Percentiles rank a stretch among this genome's conserved stretches.
Evolutionary conservation across 37 sponge, comb jelly and placozoan species (phyloP).

Genomic region (Hexactinellida sp.): DNA sequence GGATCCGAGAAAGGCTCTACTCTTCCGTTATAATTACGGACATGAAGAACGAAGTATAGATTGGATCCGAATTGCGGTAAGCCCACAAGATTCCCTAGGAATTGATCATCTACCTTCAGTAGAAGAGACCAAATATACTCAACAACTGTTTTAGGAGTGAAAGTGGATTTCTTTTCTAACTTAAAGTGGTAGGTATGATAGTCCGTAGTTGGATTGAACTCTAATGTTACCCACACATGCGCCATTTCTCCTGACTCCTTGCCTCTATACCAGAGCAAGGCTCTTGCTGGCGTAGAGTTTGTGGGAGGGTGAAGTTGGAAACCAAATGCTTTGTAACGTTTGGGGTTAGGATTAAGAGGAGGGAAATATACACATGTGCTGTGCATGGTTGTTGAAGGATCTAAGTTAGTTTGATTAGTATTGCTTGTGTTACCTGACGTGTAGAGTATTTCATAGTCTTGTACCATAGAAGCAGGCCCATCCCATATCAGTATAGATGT

Average conservation of each 20-base stretch:
- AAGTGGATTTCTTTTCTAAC: neutral
- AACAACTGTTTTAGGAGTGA: neutral
- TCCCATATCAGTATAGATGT: neutral
- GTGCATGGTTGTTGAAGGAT: neutral
- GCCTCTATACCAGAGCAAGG: neutral
- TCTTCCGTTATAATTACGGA: neutral
- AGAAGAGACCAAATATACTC: neutral
- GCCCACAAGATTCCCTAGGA: neutral
- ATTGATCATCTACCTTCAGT: neutral
- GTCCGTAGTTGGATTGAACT: neutral
- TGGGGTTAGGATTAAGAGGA: neutral
- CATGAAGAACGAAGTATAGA: neutral
- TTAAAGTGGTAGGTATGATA: neutral
- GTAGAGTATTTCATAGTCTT: neutral
- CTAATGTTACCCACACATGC: neutral
- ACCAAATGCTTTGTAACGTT: neutral
- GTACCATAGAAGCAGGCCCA: neutral
- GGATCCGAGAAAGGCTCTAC: neutral
- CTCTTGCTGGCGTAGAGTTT: neutral
- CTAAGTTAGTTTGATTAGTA: neutral
- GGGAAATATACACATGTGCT: neutral
- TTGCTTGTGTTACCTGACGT: neutral
- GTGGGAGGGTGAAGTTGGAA: neutral
- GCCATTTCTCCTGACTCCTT: neutral
- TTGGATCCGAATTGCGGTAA: neutral